These are phyloP conservation scores for Kradibia gibbosae DNA, from an alignment of 1,140 invertebrate species.

Conservation along the genomic window DNA sequence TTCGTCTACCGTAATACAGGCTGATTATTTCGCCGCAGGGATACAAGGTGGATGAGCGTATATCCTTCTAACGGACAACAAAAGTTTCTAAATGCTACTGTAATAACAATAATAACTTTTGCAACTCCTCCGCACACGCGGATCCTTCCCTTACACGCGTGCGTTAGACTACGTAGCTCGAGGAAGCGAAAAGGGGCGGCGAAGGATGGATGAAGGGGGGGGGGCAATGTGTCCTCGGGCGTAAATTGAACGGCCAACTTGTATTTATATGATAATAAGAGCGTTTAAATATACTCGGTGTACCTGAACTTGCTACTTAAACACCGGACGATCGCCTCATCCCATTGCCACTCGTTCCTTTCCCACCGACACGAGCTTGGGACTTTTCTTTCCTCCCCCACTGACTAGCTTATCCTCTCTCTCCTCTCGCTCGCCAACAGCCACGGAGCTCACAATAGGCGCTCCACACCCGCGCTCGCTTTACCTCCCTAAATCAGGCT, in stretches of 20 bases:
- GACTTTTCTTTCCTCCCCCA: conserved; percentile 44
- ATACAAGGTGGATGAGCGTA: background rate
- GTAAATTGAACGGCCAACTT: conserved; percentile 74
- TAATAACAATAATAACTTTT: conserved; percentile 74
- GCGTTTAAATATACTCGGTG: conserved; percentile 72
- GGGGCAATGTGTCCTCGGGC: conserved; percentile 52
- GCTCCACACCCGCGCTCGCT: conserved; percentile 6
- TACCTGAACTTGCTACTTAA: conserved; percentile 71
- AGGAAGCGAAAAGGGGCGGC: background rate
- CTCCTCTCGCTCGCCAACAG: conserved; percentile 7
- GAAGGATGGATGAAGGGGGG: background rate
- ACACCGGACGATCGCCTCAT: conserved; percentile 68
- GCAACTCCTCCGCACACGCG: conserved; percentile 66
- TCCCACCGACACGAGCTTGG: conserved; percentile 6
- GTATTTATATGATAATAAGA: conserved; percentile 75
- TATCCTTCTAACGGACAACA: conserved; percentile 60
- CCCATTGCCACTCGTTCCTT: background rate
- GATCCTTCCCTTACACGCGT: conserved; percentile 25
- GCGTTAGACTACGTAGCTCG: background rate
- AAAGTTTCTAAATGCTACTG: conserved; percentile 72
- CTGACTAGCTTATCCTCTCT: conserved; percentile 8
- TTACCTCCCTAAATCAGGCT: conserved; percentile 34
- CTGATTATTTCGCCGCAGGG: background rate
- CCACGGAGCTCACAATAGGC: conserved; percentile 2
- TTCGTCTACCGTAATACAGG: background rate